Evolutionary conservation across 1,140 invertebrate species (phyloP).

Genomic region (Drosophila asahinai): DNA sequence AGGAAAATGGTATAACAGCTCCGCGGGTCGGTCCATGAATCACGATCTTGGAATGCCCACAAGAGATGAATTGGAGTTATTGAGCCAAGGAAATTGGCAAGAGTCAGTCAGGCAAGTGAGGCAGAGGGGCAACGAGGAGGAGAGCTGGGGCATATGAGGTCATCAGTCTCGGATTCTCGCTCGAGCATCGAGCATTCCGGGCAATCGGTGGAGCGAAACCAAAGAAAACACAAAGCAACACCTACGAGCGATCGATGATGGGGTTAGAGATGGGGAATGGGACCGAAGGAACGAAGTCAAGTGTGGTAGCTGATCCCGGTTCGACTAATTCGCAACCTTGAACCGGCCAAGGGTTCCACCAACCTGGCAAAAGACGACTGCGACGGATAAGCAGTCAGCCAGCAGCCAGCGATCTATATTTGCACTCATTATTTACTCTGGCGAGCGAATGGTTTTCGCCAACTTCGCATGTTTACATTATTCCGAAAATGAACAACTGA

Average conservation of each 20-base stretch:
- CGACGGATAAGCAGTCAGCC: too few relatives aligned
- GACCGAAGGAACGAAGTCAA: not conserved
- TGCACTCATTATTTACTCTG: constrained; percentile 25
- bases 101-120: constrained; percentile 7
- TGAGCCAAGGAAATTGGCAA: constrained; percentile 34
- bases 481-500: constrained; percentile 23
- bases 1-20: constrained; percentile 24
- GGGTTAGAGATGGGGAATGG: not conserved
- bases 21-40: constrained; percentile 17
- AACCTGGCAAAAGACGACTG: not conserved
- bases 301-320: not conserved
- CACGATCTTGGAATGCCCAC: constrained; percentile 31
- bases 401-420: constrained; percentile 25
- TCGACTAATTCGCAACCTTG: constrained; percentile 18
- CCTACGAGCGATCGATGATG: constrained; percentile 21
- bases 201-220: constrained; percentile 59
- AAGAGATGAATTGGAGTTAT: constrained; percentile 44
- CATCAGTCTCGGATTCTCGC: constrained; percentile 48
- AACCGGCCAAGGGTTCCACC: constrained; percentile 10
- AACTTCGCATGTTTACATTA: constrained; percentile 48
- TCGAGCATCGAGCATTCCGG: constrained; percentile 54
- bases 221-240: constrained; percentile 45
- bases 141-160: constrained; percentile 47
- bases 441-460: constrained; percentile 23
- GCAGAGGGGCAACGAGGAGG: constrained; percentile 7